These are phyloP conservation scores for Syrphus vitripennis DNA, from an alignment of 2,888 invertebrate species.

Conservation along the genomic window DNA sequence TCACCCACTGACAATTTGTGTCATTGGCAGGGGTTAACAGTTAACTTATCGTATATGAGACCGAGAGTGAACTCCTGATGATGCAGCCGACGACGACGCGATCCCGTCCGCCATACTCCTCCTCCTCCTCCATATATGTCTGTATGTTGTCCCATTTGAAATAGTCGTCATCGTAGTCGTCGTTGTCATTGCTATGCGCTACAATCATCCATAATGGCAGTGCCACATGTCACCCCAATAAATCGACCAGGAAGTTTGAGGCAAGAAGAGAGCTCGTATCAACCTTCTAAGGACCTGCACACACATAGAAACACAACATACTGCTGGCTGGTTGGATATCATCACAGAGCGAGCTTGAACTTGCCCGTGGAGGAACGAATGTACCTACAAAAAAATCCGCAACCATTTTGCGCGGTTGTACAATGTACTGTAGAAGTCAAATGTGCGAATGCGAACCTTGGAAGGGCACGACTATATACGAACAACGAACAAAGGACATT, in stretches of 20 bases:
- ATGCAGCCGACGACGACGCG: slow-evolving; percentile 42
- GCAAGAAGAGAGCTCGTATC: not conserved
- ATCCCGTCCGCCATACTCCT: slow-evolving; percentile 29
- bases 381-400: slow-evolving; percentile 46
- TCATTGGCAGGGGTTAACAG: slow-evolving; percentile 65
- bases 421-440: slow-evolving; percentile 64
- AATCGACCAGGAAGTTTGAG: slow-evolving; percentile 44
- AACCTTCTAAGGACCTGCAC: slow-evolving; percentile 36
- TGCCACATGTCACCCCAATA: slow-evolving; percentile 71
- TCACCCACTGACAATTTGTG: slow-evolving; percentile 58
- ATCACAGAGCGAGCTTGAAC: slow-evolving; percentile 38
- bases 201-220: slow-evolving; percentile 69
- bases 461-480: slow-evolving; percentile 24
- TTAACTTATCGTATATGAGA: slow-evolving; percentile 64
- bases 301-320: slow-evolving; percentile 41
- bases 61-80: slow-evolving; percentile 59
- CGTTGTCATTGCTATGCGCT: slow-evolving; percentile 62
- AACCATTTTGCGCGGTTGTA: slow-evolving; percentile 68
- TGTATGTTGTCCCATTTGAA: not conserved
- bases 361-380: slow-evolving; percentile 27
- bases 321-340: not conserved
- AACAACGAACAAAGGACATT: slow-evolving; percentile 63
- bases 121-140: not conserved
- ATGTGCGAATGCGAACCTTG: slow-evolving; percentile 54
- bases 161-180: slow-evolving; percentile 10